Base-by-base conservation (phyloP, 2,888 invertebrate genomes). In the Gasteruption jaculator region DNA sequence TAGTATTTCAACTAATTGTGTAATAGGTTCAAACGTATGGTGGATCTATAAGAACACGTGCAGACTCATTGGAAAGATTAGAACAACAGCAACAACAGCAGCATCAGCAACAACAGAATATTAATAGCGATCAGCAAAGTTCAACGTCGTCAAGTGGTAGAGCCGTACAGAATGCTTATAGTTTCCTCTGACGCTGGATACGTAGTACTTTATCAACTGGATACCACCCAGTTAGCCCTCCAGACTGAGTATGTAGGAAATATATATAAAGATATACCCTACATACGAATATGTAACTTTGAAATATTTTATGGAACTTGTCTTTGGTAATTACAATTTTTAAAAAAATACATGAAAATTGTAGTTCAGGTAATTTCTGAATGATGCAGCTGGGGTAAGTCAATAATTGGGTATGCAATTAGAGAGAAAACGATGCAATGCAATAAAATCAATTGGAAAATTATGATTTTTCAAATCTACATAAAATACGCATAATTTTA, bases 1-100 rank as follows among this genome's bases (percentile, higher is more conserved):
- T 50, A 44, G 49, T 45, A 41, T 20, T 39, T 8, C 45, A 25
- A 32, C 35, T 46, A 15, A 48, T 50, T 32, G 46, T 44, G 35
- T 46, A 45, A 43, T 47, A 85, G 78, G 82, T 84, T 48, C 80
- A 85, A 52, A 83, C 85, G 1, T 85, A 84, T 66, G 85, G 85
- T 52, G 90, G 89, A 50, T 86, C 90, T 51, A 86, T 91, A 48
- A 77, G 91, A 48, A 84, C 85, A 57, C 80, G 87, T 44, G 81
- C 85, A 20, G 85, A 86, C 16, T 86, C 87, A 29, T 74, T 90
- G 52, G 90, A 89, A 61, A 81, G 83, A 39, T 66, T 84, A 42
- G 76, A 81, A 50, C 72, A 79, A 65, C 46, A 76, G 63, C 48
- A 49, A 6, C 30, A 30, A n/a, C 58, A 71, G 69, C 41, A 69